Base-by-base conservation (phyloP, 2,797 vertebrate species). In the Tapirus indicus region DNA sequence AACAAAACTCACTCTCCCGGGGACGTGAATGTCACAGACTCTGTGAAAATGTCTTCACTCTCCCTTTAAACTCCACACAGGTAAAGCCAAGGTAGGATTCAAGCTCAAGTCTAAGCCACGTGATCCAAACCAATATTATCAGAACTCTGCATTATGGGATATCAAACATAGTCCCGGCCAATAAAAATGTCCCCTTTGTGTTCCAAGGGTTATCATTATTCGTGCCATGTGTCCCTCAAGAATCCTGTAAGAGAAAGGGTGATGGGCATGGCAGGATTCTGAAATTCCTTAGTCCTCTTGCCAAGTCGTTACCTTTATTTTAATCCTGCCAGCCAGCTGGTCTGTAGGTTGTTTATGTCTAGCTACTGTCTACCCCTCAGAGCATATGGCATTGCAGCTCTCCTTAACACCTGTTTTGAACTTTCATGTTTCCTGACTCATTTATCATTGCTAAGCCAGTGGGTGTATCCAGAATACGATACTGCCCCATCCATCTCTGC, bases 361-460 rank as follows among this genome's bases (percentile, higher is more conserved):
- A 49, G 78, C 49, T 62, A 29, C 38, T 27, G 56, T 79, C 83
- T 66, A 35, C 84, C 44, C 56, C 68, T 78, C 29, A 62, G 54
- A 88, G 58, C 56, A 27, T 23, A 60, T 56, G 56, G 32, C 35
- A 17, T 1, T 49, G 77, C 29, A 78, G 62, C 47, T 83, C 11
- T 0, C 83, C 87, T 74, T 90, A 91, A 93, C 88, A 80, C 79
- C 38, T 94, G 77, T 78, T 94, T 79, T 92, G 95, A 97, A 97
- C 96, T 91, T 96, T 74, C 18, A 3, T 35, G 88, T 68, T 96
- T 92, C 89, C 82, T 16, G 91, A 64, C 87, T 95, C 95, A 96
- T 97, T 97, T 84, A 95, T 97, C 96, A 97, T 27, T 1, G 49
- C 90, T 95, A 77, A 94, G 66, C 83, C 58, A 52, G 83, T 83